phyloP scores from a whole-genome alignment of 1,140 invertebrate species.

The Liolophura sinensis region DNA sequence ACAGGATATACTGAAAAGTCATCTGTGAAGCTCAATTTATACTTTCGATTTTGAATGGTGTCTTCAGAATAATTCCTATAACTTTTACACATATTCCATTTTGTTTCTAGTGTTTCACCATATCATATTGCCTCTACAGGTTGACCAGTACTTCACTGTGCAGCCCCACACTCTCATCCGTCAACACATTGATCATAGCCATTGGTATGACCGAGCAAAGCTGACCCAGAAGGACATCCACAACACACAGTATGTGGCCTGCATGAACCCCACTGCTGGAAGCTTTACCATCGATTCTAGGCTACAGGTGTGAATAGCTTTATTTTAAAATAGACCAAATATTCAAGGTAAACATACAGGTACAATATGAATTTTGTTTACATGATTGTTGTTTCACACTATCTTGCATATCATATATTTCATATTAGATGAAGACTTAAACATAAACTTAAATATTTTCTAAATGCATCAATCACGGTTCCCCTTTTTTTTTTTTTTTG shows the following conservation, averaged over 20 bases:
- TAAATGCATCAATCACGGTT: too few species aligned
- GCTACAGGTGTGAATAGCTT: slow-evolving; percentile 66
- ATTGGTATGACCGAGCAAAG: slow-evolving; percentile 90
- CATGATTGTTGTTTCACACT: background rate
- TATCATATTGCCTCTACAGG: slow-evolving; percentile 56
- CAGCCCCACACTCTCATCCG: slow-evolving; percentile 94
- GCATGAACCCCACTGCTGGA: slow-evolving; percentile 97
- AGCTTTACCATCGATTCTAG: slow-evolving; percentile 95
- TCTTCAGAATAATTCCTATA: too few species aligned
- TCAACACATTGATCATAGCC: slow-evolving; percentile 92
- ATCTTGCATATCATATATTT: background rate
- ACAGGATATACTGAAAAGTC: too few species aligned
- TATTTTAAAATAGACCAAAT: too few species aligned
- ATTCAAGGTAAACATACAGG: background rate
- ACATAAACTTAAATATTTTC: background rate
- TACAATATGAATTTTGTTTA: background rate
- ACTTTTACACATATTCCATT: too few species aligned
- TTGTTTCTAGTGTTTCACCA: too few species aligned
- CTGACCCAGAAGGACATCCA: slow-evolving; percentile 93
- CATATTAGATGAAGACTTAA: background rate
- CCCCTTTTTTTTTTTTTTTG: background rate
- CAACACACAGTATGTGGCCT: slow-evolving; percentile 94
- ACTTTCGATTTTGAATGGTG: too few species aligned
- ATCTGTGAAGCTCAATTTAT: too few species aligned
- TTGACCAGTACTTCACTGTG: slow-evolving; percentile 91